phyloP scores from a whole-genome alignment of 1,140 invertebrate species.

The Leptinotarsa defecta region DNA sequence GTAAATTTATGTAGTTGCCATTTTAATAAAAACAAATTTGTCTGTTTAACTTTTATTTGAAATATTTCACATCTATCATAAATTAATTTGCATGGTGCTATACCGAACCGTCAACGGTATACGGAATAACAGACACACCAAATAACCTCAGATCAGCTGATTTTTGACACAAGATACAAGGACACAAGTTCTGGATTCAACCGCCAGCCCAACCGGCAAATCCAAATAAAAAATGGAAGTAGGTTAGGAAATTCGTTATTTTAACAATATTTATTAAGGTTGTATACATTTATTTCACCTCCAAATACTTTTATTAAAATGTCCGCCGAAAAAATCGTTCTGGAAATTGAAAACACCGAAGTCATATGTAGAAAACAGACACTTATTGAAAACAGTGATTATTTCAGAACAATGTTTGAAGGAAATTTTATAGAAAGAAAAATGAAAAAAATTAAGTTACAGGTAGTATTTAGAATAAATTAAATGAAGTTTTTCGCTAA shows the following conservation, averaged over 20 bases:
- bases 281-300: background rate
- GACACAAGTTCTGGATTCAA: too few relatives aligned
- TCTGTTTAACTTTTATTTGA: too few relatives aligned
- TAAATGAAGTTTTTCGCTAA: background rate
- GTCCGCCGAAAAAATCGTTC: conserved; percentile 30
- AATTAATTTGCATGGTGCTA: too few relatives aligned
- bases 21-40: too few relatives aligned
- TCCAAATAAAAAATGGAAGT: background rate
- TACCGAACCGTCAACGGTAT: too few relatives aligned
- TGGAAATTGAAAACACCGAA: conserved; percentile 43
- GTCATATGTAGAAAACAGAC: conserved; percentile 43
- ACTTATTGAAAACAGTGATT: conserved; percentile 49
- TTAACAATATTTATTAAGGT: background rate
- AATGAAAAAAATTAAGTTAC: conserved; percentile 39
- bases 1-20: too few relatives aligned
- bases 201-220: too few relatives aligned
- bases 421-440: conserved; percentile 47
- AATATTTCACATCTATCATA: too few relatives aligned
- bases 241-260: too few relatives aligned
- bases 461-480: conserved; percentile 38
- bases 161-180: too few relatives aligned
- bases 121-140: too few relatives aligned
- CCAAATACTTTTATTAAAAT: background rate
- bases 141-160: too few relatives aligned
- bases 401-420: conserved; percentile 53